phyloP scores from a whole-genome alignment of 92 coral and sea anemone species.

The Umimayanthus kanabou region DNA sequence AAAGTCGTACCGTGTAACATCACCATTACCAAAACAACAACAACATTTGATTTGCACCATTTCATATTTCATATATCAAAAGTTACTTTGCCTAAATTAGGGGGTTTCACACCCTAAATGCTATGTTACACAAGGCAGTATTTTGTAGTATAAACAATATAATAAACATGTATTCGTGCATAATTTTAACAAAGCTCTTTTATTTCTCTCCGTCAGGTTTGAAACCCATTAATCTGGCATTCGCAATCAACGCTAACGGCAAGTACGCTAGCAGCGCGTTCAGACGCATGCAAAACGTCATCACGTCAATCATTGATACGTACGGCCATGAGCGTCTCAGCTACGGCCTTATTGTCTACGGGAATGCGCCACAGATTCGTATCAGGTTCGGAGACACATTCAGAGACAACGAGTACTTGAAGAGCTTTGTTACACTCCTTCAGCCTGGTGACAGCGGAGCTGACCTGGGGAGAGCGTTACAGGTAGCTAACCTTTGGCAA shows the following conservation, averaged over 20 bases:
- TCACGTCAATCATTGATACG: conserved; percentile 77
- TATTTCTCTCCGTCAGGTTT: conserved; percentile 33
- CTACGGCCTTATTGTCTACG: conserved; percentile 80
- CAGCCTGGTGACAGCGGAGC: conserved; percentile 59
- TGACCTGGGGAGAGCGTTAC: conserved; percentile 61
- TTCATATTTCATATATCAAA: too few relatives aligned
- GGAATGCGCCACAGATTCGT: conserved; percentile 59
- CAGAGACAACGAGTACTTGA: conserved; percentile 56
- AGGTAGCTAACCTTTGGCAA: conserved; percentile 22
- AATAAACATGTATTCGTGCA: not conserved
- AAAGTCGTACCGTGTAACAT: too few relatives aligned
- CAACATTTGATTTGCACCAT: too few relatives aligned
- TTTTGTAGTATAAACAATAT: not conserved
- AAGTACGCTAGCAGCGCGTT: conserved; percentile 60
- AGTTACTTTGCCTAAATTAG: too few relatives aligned
- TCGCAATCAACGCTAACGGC: conserved; percentile 82
- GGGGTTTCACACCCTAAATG: too few relatives aligned
- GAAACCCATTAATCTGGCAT: conserved; percentile 75
- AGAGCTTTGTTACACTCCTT: conserved; percentile 60
- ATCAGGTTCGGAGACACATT: conserved; percentile 72
- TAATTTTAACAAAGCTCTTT: not conserved
- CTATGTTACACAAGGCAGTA: too few relatives aligned
- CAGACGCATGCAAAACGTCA: conserved; percentile 65
- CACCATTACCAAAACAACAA: too few relatives aligned
- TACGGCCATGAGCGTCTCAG: conserved; percentile 72